Conservation (phyloP, 2,888 invertebrate genomes). For the Himalopsyche kuldschensis region DNA sequence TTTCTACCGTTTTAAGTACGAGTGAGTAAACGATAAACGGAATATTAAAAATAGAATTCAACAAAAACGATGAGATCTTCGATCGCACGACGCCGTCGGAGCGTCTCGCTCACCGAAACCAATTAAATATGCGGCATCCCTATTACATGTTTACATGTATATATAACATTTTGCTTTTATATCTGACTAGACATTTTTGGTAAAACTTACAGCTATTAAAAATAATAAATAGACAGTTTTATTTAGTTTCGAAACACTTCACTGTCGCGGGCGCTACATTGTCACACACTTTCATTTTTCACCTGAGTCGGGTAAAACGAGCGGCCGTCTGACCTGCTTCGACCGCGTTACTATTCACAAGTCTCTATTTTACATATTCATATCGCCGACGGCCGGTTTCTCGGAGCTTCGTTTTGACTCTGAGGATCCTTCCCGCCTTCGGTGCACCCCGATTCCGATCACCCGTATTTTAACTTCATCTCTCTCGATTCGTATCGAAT, state of each 20-base stretch:
- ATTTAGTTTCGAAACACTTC: constrained; percentile 1
- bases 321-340: constrained; percentile 3
- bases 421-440: background rate
- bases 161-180: background rate
- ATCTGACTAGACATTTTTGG: background rate
- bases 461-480: background rate
- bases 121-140: background rate
- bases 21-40: background rate
- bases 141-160: no score
- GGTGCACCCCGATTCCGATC: background rate
- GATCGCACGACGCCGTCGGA: background rate
- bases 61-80: background rate
- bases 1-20: constrained; percentile 33
- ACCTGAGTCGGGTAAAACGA: background rate
- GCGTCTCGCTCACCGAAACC: background rate
- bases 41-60: background rate
- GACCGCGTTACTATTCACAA: background rate
- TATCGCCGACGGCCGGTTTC: background rate
- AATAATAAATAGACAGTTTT: constrained; percentile 5
- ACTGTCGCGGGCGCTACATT: background rate
- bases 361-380: background rate
- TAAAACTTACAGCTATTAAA: background rate
- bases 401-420: background rate
- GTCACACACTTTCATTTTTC: background rate
- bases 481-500: background rate